Conservation (phyloP, 53 echinoderm and acorn worm genomes). For the Apostichopus leukothele region DNA sequence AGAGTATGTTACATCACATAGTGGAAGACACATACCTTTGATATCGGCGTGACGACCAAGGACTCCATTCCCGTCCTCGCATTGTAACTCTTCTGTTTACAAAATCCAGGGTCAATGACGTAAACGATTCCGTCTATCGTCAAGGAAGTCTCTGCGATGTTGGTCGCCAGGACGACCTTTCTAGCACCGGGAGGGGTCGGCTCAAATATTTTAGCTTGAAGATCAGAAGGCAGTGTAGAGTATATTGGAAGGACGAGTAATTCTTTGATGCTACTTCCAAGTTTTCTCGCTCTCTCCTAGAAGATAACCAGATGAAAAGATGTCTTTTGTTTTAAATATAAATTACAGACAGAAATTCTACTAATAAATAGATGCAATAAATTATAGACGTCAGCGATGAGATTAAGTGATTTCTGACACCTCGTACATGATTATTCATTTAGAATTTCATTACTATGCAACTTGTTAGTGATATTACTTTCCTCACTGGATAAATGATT, state of each 20-base stretch:
- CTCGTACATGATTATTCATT: no score
- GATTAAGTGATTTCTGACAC: no score
- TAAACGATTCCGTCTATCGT: constrained; percentile 95
- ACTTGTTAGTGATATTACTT: no score
- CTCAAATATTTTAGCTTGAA: constrained; percentile 96
- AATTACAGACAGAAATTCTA: neutral
- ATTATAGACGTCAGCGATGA: neutral
- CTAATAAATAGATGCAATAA: neutral
- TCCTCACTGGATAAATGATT: no score
- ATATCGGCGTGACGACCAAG: constrained; percentile 84
- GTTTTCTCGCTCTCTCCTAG: constrained; percentile 85
- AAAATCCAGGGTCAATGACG: constrained; percentile 93
- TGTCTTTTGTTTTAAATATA: neutral
- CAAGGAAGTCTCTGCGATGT: constrained; percentile 97
- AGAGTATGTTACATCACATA: no score
- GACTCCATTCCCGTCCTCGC: constrained; percentile 99
- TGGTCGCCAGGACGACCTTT: constrained; percentile 94
- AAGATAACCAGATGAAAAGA: neutral
- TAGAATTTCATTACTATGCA: no score
- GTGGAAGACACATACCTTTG: constrained; percentile 65
- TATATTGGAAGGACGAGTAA: constrained; percentile 93
- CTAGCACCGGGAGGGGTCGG: constrained; percentile 93
- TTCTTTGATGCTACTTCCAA: constrained; percentile 82
- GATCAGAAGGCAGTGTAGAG: constrained; percentile 93
- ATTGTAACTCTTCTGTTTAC: constrained; percentile 99